Evolutionary conservation across 2,888 invertebrate genomes (phyloP), one percentile per base, ranked within the genome.

Genomic region (Perithous albicinctus): DNA sequence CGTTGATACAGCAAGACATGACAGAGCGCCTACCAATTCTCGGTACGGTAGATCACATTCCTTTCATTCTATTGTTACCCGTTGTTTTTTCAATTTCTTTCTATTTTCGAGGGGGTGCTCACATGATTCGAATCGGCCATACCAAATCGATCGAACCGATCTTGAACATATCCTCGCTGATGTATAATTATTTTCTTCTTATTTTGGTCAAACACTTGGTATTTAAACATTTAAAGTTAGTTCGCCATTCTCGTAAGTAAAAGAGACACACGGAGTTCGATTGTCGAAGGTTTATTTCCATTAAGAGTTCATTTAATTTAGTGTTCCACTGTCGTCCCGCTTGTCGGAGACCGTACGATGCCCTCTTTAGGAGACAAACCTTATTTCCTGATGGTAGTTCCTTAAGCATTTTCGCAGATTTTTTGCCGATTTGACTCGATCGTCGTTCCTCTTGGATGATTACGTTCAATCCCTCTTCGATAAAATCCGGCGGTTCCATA

Each of bases 281-380:
- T 10, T 54, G 26, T 8, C 10, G 20, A 2, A 29, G 10, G 10
- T 54, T 54, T 26, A 54, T 54, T 54, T 54, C 26, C 23, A 23
- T 54, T 1, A 54, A 26, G 20, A 54, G 10, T 26, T 54, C 54
- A 26, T 54, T 23, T 12, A 54, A 4, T 8, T 54, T 54, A 26
- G 26, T 5, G 54, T 54, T 54, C 54, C 54, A 54, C 23, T 54
- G 54, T 26, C 54, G 54, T 8, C 26, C 54, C 4, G 26, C 54
- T 38, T 85, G 85, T 32, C 41, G 48, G 18, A 84, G 76, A 12
- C 79, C 85, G 66, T 86, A 86, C 1, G 86, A 43, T 4, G 86
- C 66, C 61, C 83, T 86, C n/a, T n/a, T n/a, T n/a, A n/a, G n/a
- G n/a, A n/a, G n/a, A n/a, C n/a, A n/a, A n/a, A n/a, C n/a, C n/a